Evolutionary conservation across 2,797 vertebrate genomes (phyloP), one percentile per base, ranked within the genome.

Genomic region (Lutra lutra): DNA sequence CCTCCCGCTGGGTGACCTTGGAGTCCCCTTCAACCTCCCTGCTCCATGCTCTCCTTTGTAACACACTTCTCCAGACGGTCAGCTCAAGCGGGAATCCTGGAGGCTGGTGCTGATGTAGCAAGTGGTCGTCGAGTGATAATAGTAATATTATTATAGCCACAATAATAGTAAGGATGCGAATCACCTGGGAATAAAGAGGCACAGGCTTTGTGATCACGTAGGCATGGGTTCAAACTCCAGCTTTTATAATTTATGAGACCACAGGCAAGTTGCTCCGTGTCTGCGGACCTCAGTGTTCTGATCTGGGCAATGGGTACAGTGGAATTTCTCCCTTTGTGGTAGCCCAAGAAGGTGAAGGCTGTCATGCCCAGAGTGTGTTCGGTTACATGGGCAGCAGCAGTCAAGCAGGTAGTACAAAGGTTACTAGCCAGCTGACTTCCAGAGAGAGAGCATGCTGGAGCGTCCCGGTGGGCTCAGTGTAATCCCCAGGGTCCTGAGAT

Each of bases 131-230:
- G 27, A 38, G 21, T 7, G 32, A 29, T 17, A 3, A 32, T 3
- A 64, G 62, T 64, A 15, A 32, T 64, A 64, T 32, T 32, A 32
- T 32, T 32, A 32, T 32, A 12, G 4, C 17, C 35, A 2, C 29
- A 1, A 3, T 20, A 2, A n/a, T 0, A 46, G 18, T 2, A 13
- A 29, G 2, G 20, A 38, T 2, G 11, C n/a, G 14, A 23, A 25
- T 35, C 56, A 35, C 46, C 3, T 3, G 2, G 0, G 23, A 21
- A 3, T 21, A 43, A 43, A 32, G 27, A 54, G 25, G 38, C 70
- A 3, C 0, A 0, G n/a, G 29, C 43, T 78, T n/a, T 13, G 70
- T 14, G 5, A 2, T 32, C 79, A 58, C n/a, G 48, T 7, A 2
- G 0, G 4, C 43, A 3, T 21, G 13, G 7, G n/a, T 75, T 85